These are phyloP conservation scores for Lacanobia wlatinum DNA, from an alignment of 2,888 invertebrate species.

Conservation along the genomic window DNA sequence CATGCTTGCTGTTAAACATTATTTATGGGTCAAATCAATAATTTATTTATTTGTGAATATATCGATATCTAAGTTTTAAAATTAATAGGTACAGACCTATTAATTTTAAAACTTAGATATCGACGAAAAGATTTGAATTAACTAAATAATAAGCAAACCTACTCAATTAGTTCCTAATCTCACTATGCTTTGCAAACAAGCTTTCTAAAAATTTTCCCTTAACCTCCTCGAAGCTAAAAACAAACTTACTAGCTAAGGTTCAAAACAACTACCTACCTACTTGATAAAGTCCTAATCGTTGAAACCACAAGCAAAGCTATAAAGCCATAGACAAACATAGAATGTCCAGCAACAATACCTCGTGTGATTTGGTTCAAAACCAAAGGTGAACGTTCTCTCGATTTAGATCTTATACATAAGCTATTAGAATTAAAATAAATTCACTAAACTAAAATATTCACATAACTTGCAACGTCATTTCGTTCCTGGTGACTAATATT, in stretches of 20 bases:
- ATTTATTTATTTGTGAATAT: slow-evolving; percentile 3
- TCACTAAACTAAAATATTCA: slow-evolving; percentile 46
- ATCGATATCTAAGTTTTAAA: no score
- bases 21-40: slow-evolving; percentile 18
- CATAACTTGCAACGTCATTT: slow-evolving; percentile 46
- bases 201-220: not conserved
- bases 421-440: slow-evolving; percentile 46
- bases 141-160: not conserved
- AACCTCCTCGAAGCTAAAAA: slow-evolving; percentile 15
- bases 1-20: slow-evolving; percentile 6
- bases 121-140: not conserved
- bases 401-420: slow-evolving; percentile 41
- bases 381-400: slow-evolving; percentile 52
- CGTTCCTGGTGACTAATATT: slow-evolving; percentile 33
- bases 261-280: slow-evolving; percentile 18
- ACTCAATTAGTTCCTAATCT: not conserved
- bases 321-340: slow-evolving; percentile 26
- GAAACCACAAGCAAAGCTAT: slow-evolving; percentile 24
- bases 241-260: not conserved
- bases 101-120: not conserved
- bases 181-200: not conserved
- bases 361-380: slow-evolving; percentile 46
- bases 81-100: no score
- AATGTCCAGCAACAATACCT: slow-evolving; percentile 28
- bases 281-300: slow-evolving; percentile 29